A percentile compares a stretch with the other conserved stretches of the same genome.
phyloP scores from a whole-genome alignment of 2,113 vertebrate genomes.

The western clawed frog (Xenopus tropicalis) region UCB_Xtro_10.0 CM004447.2:142814501-142815000 shows the following conservation, averaged over 20 bases:
- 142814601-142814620: constrained; percentile 27
- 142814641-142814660: constrained; percentile 33
- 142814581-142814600: constrained; percentile 1
- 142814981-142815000: too few species aligned
- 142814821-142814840: constrained; percentile 21
- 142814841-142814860: constrained; percentile 4
- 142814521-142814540: constrained; percentile 34
- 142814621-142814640: constrained; percentile 30
- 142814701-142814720: constrained; percentile 34
- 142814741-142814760: constrained; percentile 34
- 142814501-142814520: constrained; percentile 31
- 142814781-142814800: constrained; percentile 15
- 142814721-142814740: constrained; percentile 41
- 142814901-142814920: not conserved
- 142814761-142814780: constrained; percentile 29
- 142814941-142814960: too few species aligned
- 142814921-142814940: too few species aligned
- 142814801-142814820: constrained; percentile 28
- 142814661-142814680: constrained; percentile 42
- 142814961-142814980: too few species aligned
- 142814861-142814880: not conserved
- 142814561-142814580: constrained; percentile 32
- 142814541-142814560: constrained; percentile 30
- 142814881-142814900: not conserved
- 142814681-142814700: too few species aligned